Evolutionary conservation across 1,140 invertebrate species (phyloP).

Genomic region (Amphibalanus amphitrite): DNA sequence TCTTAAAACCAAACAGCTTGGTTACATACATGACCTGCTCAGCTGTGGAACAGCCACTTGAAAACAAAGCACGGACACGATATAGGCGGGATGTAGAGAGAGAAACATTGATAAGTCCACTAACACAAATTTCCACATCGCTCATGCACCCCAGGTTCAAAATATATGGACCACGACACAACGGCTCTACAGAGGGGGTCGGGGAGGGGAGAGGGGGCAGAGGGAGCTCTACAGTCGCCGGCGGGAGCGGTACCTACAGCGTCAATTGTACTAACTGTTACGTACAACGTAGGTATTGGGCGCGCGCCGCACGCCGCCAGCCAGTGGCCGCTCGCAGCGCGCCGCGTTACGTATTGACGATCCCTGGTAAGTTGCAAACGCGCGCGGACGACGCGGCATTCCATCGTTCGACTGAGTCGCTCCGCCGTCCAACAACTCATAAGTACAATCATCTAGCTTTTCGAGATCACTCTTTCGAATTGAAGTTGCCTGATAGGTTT

Average conservation of each 20-base stretch:
- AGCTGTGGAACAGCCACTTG: not conserved
- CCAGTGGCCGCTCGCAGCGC: not conserved
- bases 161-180: not conserved
- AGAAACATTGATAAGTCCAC: slow-evolving; percentile 1
- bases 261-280: slow-evolving; percentile 1
- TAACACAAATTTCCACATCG: not conserved
- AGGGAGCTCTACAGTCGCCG: not conserved
- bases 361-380: not conserved
- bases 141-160: not conserved
- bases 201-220: no score
- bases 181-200: not conserved
- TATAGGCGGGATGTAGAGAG: not conserved
- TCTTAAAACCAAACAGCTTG: not conserved
- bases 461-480: not conserved
- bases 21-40: not conserved
- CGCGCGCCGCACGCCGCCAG: not conserved
- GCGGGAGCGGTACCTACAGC: not conserved
- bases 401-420: not conserved
- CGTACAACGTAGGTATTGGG: not conserved
- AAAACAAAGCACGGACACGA: not conserved
- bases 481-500: not conserved
- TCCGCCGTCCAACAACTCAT: not conserved
- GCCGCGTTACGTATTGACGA: not conserved
- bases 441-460: not conserved
- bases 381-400: no score